Percentiles rank a stretch among this genome's conserved stretches.
phyloP scores from a whole-genome alignment of 2,888 invertebrate genomes.

The Xiphydria camelus region DNA sequence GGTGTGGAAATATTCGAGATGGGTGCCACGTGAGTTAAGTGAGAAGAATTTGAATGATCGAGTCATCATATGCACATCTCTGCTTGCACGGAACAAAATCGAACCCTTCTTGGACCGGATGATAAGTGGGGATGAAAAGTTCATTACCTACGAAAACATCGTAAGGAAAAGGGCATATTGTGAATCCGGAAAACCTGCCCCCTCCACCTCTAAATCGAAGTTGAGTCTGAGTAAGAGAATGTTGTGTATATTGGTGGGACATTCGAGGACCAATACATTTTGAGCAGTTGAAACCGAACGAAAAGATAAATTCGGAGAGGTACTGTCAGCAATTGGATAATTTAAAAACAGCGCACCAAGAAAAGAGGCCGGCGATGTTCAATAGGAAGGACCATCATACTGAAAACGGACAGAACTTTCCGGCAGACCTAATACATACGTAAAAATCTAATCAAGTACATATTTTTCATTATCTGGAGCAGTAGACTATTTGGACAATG shows the following conservation, averaged over 20 bases:
- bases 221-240: conserved; percentile 17
- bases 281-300: conserved; percentile 20
- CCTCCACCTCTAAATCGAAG: conserved; percentile 11
- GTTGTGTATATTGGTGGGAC: conserved; percentile 21
- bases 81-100: conserved; percentile 11
- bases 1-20: no score
- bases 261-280: conserved; percentile 11
- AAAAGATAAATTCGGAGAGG: conserved; percentile 16
- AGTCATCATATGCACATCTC: conserved; percentile 13
- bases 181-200: conserved; percentile 10
- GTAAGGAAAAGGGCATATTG: conserved; percentile 10
- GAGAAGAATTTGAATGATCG: conserved; percentile 16
- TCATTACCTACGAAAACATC: conserved; percentile 11
- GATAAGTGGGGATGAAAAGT: conserved; percentile 14
- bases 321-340: conserved; percentile 10
- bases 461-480: no score
- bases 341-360: no score
- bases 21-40: conserved; percentile 11
- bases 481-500: no score
- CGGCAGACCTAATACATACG: no score
- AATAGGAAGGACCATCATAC: no score
- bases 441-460: no score
- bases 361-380: no score
- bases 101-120: conserved; percentile 6
- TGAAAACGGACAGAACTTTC: no score